These are phyloP conservation scores for Dallia pectoralis DNA, from an alignment of 2,797 vertebrate genomes.

Conservation along the genomic window DNA sequence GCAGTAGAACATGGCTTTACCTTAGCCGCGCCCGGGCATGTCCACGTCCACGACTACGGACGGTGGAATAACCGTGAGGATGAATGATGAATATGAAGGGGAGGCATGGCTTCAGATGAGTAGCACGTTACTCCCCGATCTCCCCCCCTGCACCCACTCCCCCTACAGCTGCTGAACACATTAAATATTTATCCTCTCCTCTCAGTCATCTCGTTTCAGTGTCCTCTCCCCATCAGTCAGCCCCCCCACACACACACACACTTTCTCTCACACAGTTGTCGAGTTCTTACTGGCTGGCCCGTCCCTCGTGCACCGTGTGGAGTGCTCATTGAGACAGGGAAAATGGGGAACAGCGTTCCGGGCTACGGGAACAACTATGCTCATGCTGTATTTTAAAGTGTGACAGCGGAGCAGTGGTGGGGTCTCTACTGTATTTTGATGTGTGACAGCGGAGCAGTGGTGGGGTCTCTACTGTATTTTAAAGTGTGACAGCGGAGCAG, in stretches of 20 bases:
- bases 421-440: too few relatives aligned
- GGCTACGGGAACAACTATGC: background rate
- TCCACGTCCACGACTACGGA: too few relatives aligned
- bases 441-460: too few relatives aligned
- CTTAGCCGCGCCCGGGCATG: too few relatives aligned
- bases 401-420: too few relatives aligned
- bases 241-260: background rate
- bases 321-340: background rate
- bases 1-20: background rate
- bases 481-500: too few relatives aligned
- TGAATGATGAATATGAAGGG: background rate
- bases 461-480: background rate
- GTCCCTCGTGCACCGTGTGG: background rate
- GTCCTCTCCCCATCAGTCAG: background rate
- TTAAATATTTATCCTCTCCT: conserved; percentile 64
- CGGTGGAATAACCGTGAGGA: background rate
- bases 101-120: background rate
- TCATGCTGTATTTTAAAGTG: background rate
- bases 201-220: conserved; percentile 47
- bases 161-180: conserved; percentile 42
- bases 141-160: background rate
- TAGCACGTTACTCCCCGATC: background rate
- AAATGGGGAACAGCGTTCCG: background rate
- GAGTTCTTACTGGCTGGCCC: background rate
- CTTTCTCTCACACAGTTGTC: background rate